Base-by-base conservation (phyloP, 2,797 vertebrate species). In the Manis crassicaudata region DNA sequence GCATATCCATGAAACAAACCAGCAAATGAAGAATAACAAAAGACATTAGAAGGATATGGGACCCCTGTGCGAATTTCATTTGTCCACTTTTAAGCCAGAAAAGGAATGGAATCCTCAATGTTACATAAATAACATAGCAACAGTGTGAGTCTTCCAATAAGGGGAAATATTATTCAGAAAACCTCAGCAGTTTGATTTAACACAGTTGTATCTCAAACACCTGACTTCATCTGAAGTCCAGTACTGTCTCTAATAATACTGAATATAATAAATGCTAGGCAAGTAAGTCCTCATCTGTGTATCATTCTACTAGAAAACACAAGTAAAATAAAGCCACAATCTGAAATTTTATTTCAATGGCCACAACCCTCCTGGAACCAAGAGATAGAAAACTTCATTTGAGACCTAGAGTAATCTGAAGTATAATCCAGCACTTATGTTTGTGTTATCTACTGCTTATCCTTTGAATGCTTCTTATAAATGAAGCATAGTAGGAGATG, bases 1-100 rank as follows among this genome's bases (percentile, higher is more conserved):
- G 37, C 63, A 85, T 89, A 91, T 91, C 67, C 43, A 88, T 73
- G 87, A 94, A 92, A 93, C 21, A 77, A 95, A 83, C 52, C 7
- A 94, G 32, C 29, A 65, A 35, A 18, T 72, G 88, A 7, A 50
- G 27, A 77, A 72, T 72, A 92, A 85, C 56, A 80, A 83, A 80
- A 89, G 67, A 50, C 1, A 58, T 27, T 16, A 88, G 43, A 46
- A 46, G 40, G n/a, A 92, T 72, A 72, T 70, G 32, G 40, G 29
- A 43, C 32, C 54, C 90, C 43, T 91, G 23, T 84, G 54, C 88
- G 65, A 90, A 76, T 94, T 93, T 93, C 7, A 88, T 50, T 92
- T 95, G 43, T 89, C 37, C 62, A 94, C 17, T 20, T 83, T 79
- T 84, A 95, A 92, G 29, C n/a, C 13, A 92, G 58, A 89, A 91